Evolutionary conservation across 2,113 vertebrate genomes (phyloP), one percentile per base, ranked within the genome.

Genomic region (Leiothrix lutea): DNA sequence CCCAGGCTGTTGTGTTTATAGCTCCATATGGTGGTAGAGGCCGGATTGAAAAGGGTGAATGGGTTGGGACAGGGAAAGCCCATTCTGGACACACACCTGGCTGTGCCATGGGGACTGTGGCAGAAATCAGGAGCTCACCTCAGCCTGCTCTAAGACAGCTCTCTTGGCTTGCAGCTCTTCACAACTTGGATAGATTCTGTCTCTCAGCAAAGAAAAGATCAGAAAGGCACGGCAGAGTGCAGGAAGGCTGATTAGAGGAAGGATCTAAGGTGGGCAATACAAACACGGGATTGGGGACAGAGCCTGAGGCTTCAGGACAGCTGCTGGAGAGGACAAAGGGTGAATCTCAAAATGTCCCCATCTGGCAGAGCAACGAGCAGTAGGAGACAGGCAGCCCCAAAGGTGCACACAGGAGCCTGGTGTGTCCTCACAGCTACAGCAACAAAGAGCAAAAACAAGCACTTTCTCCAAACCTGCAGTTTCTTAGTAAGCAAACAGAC

Each of bases 281-380:
- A 23, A 73, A 31, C 0, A 0, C 1, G 0, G 14, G 14, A n/a
- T 1, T 60, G 44, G 24, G 16, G 73, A 92, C 2, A 1, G 33
- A 78, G 48, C n/a, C 36, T 11, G 36, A 56, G 18, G 20, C 60
- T 80, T 78, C 28, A 48, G 61, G 69, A 45, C 13, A 51, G 47
- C 51, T 71, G 70, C 23, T 8, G 12, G 21, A 81, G 69, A 84
- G 36, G 65, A 65, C 72, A 75, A 74, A 75, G 42, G 23, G 40
- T 56, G 69, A 64, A 60, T 80, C 79, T 48, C 74, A 58, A 73
- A 62, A 88, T 3, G 13, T 70, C 36, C 71, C 53, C 13, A 17
- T 48, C 19, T 71, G 64, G 51, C 58, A 94, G 31, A 95, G 47
- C 70, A 24, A 24, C 0, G 0, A 62, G 77, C 54, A 85, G 50